Base-by-base conservation (phyloP, 1,140 invertebrate genomes). In the Aphelenchoides avenae region DNA sequence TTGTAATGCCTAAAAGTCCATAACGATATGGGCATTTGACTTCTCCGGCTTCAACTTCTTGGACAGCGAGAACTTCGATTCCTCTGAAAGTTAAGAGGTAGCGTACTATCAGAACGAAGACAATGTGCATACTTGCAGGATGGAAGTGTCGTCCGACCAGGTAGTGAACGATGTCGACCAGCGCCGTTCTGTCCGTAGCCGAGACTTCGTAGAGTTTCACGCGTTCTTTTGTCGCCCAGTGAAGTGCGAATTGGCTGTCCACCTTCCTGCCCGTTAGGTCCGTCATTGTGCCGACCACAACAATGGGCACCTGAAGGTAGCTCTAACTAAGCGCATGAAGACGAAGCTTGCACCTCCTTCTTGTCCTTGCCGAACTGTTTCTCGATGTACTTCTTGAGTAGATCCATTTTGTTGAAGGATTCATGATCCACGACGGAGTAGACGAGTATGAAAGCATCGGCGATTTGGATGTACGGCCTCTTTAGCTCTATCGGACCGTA, bases 1-100 rank as follows among this genome's bases (percentile, higher is more conserved):
- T n/a, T n/a, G n/a, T n/a, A n/a, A n/a, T n/a, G n/a, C n/a, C n/a
- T 51, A 73, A 47, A 73, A 73, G 41, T 74, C 71, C 71, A 74
- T 74, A n/a, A 74, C 34, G 56, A 74, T 74, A 33, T 76, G 74
- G 13, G 71, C 69, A 60, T 75, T 75, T 18, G 71, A 66, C 30
- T 69, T 75, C 50, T 75, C 73, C 22, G 73, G 70, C 44, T 76
- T 75, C 11, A 75, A 51, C 52, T 66, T 71, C 34, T 71, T 73
- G 22, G 73, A 71, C 7, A 75, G 41, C 9, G 73, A 75, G 51
- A 75, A 75, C 41, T 75, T 75, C 7, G 73, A 60, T 56, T 75
- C 73, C 62, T 75, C 74, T 74, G 52, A 46, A 74, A 76, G 34
- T 13, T 51, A n/a, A 26, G 6, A 29, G 26, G 31, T 26, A 41